Conservation (phyloP, 2,797 vertebrate genomes). For the Agapornis canus region DNA sequence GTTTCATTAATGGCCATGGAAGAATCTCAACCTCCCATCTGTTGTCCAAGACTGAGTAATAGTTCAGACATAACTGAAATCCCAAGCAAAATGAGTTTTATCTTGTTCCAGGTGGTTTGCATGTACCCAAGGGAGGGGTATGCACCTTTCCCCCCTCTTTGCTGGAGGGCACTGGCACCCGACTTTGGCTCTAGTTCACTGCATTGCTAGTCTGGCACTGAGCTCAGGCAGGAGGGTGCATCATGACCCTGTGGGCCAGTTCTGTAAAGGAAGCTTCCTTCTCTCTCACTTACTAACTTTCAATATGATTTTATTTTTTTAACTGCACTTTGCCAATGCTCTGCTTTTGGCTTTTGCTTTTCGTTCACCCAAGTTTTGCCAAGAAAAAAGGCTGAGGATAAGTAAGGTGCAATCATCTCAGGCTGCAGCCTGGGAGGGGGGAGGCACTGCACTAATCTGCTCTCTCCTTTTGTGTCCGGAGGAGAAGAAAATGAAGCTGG, state of each 20-base stretch:
- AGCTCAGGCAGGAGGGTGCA: background rate
- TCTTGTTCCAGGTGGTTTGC: background rate
- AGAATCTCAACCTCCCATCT: background rate
- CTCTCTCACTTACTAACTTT: background rate
- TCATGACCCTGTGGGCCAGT: background rate
- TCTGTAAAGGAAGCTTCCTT: background rate
- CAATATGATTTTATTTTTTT: background rate
- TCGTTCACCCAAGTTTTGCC: background rate
- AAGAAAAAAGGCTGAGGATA: background rate
- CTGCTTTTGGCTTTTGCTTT: background rate
- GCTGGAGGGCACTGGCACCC: background rate
- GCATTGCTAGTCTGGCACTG: background rate
- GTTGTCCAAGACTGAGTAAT: background rate
- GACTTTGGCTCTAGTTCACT: background rate
- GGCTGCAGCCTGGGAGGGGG: background rate
- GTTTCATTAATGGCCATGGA: accelerated
- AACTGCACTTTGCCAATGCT: background rate
- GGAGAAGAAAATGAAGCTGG: background rate
- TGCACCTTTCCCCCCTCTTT: background rate
- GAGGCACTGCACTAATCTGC: background rate
- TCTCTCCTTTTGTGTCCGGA: background rate
- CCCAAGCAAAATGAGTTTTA: background rate
- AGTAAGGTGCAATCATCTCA: background rate
- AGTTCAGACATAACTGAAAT: background rate
- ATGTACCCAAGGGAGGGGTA: accelerated